Percentiles rank a stretch among this genome's conserved stretches.
These are phyloP conservation scores for Drosophila grimshawi DNA, from an alignment of 1,140 invertebrate genomes.

Conservation along the genomic window DNA sequence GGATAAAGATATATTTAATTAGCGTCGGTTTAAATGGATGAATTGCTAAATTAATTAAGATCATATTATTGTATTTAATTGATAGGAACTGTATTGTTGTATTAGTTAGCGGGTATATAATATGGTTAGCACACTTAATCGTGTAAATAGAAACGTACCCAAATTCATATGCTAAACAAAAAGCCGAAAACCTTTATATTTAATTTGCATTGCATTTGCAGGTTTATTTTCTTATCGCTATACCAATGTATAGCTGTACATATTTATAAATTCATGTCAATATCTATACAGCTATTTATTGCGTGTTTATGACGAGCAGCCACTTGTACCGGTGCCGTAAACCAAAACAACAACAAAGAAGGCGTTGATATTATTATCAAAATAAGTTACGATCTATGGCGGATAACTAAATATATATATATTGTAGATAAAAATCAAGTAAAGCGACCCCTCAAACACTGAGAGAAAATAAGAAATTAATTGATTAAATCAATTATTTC, in stretches of 20 bases:
- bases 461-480: conserved; percentile 25
- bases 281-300: conserved; percentile 18
- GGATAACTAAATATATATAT: conserved; percentile 22
- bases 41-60: too few relatives aligned
- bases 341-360: conserved; percentile 8
- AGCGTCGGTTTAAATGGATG: not conserved
- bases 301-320: conserved; percentile 6
- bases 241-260: conserved; percentile 17
- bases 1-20: not conserved
- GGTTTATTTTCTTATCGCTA: conserved; percentile 14
- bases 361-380: not conserved
- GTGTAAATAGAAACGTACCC: conserved; percentile 4
- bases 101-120: not conserved
- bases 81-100: conserved; percentile 17
- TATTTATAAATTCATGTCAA: conserved; percentile 5
- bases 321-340: conserved; percentile 10
- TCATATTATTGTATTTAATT: conserved; percentile 22
- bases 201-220: conserved; percentile 27
- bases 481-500: conserved; percentile 47
- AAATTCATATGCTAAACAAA: conserved; percentile 3
- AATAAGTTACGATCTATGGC: not conserved
- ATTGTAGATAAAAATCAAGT: not conserved
- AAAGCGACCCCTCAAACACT: conserved; percentile 24
- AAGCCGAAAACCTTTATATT: conserved; percentile 6
- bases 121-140: conserved; percentile 17